Conservation (phyloP, 2,113 vertebrate genomes). For the Thalassarche chlororhynchos region DNA sequence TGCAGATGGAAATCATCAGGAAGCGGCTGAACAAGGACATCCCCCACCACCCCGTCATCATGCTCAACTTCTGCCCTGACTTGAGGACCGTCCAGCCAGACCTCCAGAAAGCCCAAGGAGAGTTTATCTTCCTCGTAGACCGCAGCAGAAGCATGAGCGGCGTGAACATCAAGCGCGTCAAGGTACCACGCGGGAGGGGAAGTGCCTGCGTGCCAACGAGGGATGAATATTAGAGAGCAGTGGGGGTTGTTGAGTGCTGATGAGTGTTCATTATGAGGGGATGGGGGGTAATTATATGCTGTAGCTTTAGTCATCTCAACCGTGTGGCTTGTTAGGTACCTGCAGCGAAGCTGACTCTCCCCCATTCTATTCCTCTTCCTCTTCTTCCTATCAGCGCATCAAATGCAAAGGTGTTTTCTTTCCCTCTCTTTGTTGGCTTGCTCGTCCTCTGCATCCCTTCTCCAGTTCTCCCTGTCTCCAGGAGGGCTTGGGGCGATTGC, state of each 20-base stretch:
- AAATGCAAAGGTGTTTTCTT: neutral
- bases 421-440: neutral
- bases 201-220: neutral
- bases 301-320: neutral
- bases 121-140: conserved; percentile 96
- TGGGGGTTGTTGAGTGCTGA: neutral
- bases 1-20: conserved; percentile 89
- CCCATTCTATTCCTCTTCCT: neutral
- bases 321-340: neutral
- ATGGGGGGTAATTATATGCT: neutral
- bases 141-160: conserved; percentile 90
- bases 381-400: neutral
- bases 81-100: conserved; percentile 79
- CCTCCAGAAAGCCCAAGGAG: conserved; percentile 84
- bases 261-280: neutral
- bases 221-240: neutral
- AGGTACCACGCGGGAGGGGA: conserved; percentile 73
- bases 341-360: neutral
- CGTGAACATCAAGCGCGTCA: conserved; percentile 79
- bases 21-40: conserved; percentile 94
- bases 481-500: neutral
- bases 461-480: neutral
- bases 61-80: conserved; percentile 96
- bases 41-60: conserved; percentile 90
- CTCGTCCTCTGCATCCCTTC: neutral